A percentile compares a stretch with the other conserved stretches of the same genome.
phyloP scores from a whole-genome alignment of 1,140 invertebrate genomes.

The Leguminivora glycinivorella region DNA sequence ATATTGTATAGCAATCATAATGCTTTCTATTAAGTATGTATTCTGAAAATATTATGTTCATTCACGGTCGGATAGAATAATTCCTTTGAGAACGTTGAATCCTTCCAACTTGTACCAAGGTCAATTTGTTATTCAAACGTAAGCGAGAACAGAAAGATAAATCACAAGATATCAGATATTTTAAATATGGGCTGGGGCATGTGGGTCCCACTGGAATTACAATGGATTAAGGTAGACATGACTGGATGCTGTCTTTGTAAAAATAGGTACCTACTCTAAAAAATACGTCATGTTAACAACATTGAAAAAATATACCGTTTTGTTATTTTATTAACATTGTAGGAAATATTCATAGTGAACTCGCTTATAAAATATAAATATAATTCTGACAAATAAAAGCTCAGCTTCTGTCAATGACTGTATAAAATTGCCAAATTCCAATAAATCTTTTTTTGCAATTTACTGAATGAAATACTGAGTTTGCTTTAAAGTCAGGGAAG shows the following conservation, averaged over 20 bases:
- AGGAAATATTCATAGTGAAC: too few relatives aligned
- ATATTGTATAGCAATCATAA: too few relatives aligned
- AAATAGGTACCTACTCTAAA: neutral
- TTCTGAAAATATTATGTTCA: neutral
- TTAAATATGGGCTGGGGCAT: slow-evolving; percentile 17
- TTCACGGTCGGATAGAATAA: neutral
- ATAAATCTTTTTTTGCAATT: neutral
- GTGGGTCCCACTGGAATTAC: slow-evolving; percentile 3
- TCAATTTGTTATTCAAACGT: slow-evolving; percentile 21
- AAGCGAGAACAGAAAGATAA: neutral
- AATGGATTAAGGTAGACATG: slow-evolving; percentile 1
- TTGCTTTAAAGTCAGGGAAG: neutral
- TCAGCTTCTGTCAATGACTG: too few relatives aligned
- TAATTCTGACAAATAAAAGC: too few relatives aligned
- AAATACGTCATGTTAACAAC: neutral
- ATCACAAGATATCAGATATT: slow-evolving; percentile 18
- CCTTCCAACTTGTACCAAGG: neutral
- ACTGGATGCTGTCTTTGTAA: neutral
- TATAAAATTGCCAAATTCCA: neutral
- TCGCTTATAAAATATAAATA: too few relatives aligned
- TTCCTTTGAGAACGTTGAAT: neutral
- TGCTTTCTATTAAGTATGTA: neutral
- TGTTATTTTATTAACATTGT: too few relatives aligned
- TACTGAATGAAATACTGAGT: neutral
- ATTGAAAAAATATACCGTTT: too few relatives aligned